Evolutionary conservation across 2,113 vertebrate genomes (phyloP), one percentile per base, ranked within the genome.

Genomic region (Poecilia latipinna): DNA sequence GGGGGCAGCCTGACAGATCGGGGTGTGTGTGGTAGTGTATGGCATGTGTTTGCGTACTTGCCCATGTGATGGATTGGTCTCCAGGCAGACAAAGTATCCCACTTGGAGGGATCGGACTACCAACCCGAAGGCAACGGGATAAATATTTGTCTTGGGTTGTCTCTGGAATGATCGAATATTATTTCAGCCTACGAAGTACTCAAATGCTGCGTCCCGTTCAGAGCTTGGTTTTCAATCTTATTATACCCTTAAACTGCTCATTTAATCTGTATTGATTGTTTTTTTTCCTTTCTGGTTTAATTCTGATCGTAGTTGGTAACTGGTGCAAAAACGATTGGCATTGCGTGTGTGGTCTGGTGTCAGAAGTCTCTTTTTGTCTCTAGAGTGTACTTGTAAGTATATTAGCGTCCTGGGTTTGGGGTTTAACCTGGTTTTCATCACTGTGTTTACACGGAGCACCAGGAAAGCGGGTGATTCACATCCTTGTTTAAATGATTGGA

Each of bases 91-190:
- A 68, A 66, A 62, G 77, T 72, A 26, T 77, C 62, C 65, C 69
- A 69, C 61, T 79, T 80, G 73, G 70, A 81, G 51, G 51, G 70
- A 82, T 83, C 13, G 5, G 7, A 48, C 57, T 69, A 65, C 78
- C 73, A 80, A 78, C 74, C 74, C 61, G 12, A 68, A 72, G 80
- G 44, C 51, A 11, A 26, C 54, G 26, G 74, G 64, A 71, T 87
- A 90, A 86, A 90, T 90, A 85, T 92, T 92, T 92, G 73, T 67
- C 81, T 77, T 69, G 19, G 32, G 61, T 72, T 70, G 76, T 87
- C 64, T 81, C 74, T 85, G 80, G 19, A 82, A 85, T 70, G 63
- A 89, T 70, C 71, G 67, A 82, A 90, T 84, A 80, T 82, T 77
- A 76, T 77, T 87, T 51, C 73, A 82, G 57, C 51, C 54, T 65